These are phyloP conservation scores for Dicaeum eximium DNA, from an alignment of 2,113 vertebrate species.

Conservation along the genomic window DNA sequence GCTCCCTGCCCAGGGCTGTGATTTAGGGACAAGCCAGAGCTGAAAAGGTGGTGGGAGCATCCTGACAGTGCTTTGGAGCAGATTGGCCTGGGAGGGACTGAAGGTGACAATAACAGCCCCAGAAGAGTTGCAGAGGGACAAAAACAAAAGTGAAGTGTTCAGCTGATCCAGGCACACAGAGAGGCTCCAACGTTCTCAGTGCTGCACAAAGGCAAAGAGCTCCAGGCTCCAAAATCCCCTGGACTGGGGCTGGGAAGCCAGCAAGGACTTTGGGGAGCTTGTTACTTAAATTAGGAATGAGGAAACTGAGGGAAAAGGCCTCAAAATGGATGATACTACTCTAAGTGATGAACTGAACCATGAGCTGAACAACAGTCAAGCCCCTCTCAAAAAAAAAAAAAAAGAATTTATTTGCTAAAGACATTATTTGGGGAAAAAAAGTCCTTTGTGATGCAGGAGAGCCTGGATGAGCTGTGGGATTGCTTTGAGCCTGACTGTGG, in stretches of 20 bases:
- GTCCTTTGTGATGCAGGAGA: not conserved
- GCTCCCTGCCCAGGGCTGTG: not conserved
- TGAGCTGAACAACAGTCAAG: not conserved
- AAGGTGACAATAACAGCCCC: not conserved
- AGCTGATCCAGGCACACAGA: not conserved
- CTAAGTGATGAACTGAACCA: not conserved
- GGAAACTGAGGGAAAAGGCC: not conserved
- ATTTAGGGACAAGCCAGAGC: not conserved
- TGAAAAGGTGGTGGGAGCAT: not conserved
- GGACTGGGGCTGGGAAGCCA: not conserved
- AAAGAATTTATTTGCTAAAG: not conserved
- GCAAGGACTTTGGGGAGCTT: not conserved
- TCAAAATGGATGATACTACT: not conserved
- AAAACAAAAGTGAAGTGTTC: not conserved
- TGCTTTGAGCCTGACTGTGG: not conserved
- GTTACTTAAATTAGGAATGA: not conserved
- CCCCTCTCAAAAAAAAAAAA: not conserved
- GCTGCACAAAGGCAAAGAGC: not conserved
- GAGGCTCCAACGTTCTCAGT: fast-evolving
- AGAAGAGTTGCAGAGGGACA: not conserved
- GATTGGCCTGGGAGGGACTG: not conserved
- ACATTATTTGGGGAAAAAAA: fast-evolving
- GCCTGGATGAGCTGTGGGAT: not conserved
- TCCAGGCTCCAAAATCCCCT: not conserved
- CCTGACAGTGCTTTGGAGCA: not conserved